Evolutionary conservation across 2,888 invertebrate species (phyloP).

Genomic region (Diloba caeruleocephala): DNA sequence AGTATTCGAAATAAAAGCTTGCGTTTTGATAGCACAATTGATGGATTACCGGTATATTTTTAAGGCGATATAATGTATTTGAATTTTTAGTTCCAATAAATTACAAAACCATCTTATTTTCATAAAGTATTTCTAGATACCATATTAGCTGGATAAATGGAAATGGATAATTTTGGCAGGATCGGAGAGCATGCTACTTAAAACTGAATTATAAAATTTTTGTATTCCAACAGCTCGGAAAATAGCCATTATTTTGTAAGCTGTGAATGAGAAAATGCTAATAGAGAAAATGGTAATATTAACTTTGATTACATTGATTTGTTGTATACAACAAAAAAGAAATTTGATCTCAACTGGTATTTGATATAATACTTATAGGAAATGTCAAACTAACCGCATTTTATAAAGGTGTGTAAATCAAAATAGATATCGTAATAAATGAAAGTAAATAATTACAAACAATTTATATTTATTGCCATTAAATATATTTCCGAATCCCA

Average conservation of each 20-base stretch:
- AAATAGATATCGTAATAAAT: background rate
- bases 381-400: slow-evolving; percentile 2
- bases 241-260: too few relatives aligned
- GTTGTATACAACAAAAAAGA: too few relatives aligned
- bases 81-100: background rate
- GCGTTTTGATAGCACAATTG: slow-evolving; percentile 28
- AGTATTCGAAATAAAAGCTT: slow-evolving; percentile 41
- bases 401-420: background rate
- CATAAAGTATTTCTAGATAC: background rate
- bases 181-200: too few relatives aligned
- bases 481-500: slow-evolving; percentile 11
- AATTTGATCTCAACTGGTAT: too few relatives aligned
- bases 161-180: background rate
- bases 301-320: too few relatives aligned
- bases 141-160: background rate
- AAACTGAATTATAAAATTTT: too few relatives aligned
- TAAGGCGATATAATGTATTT: background rate
- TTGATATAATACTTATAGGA: too few relatives aligned
- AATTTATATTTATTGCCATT: slow-evolving; percentile 11
- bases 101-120: too few relatives aligned
- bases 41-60: background rate
- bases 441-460: slow-evolving; percentile 10
- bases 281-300: too few relatives aligned
- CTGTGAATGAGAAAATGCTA: too few relatives aligned
- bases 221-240: too few relatives aligned